Evolutionary conservation across 1,140 invertebrate species (phyloP).

Genomic region (Coenobita brevimanus): DNA sequence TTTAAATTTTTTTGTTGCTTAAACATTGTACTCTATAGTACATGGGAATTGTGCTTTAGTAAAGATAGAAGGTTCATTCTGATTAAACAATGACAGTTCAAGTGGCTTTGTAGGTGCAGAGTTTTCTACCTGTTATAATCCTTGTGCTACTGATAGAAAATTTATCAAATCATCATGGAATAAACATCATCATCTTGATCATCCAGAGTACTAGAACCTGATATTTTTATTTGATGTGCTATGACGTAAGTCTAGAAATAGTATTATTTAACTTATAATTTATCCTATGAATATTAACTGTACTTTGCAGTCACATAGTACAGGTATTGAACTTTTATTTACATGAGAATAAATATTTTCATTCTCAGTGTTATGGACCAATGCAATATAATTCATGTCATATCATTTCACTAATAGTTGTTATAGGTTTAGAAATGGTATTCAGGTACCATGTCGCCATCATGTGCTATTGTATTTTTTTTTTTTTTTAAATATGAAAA

Average conservation of each 20-base stretch:
- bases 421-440: slow-evolving; percentile 1
- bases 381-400: slow-evolving; percentile 45
- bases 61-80: slow-evolving; percentile 2
- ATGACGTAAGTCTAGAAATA: not conserved
- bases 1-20: slow-evolving; percentile 28
- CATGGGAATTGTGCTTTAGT: not conserved
- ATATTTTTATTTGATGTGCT: not conserved
- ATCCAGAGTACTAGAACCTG: not conserved
- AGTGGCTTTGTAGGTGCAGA: not conserved
- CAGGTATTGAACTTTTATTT: not conserved
- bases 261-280: not conserved
- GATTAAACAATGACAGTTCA: not conserved
- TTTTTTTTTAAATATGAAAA: slow-evolving; percentile 53
- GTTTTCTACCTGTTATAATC: not conserved
- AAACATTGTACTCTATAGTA: not conserved
- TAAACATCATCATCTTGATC: not conserved
- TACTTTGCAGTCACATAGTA: slow-evolving; percentile 4
- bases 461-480: slow-evolving; percentile 54
- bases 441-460: slow-evolving; percentile 19
- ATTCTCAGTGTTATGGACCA: slow-evolving; percentile 46
- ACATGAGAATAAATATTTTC: not conserved
- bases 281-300: not conserved
- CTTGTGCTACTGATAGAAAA: not conserved
- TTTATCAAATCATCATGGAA: not conserved
- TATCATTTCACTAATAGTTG: slow-evolving; percentile 44